Base-by-base conservation (phyloP, 2,113 vertebrate species). In the Crotophaga sulcirostris region DNA sequence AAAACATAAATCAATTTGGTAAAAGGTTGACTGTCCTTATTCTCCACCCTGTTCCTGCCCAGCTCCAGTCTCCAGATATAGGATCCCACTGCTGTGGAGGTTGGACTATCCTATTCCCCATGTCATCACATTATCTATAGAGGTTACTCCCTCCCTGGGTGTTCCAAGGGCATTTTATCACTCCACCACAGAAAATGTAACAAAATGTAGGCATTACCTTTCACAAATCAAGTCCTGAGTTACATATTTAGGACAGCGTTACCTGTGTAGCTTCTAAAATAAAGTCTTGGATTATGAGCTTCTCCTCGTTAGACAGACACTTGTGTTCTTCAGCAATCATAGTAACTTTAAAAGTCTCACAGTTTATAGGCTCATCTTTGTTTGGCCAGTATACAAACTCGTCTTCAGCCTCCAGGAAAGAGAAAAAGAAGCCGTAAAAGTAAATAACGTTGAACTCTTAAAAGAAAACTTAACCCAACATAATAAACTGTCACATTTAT, bases 221-320 rank as follows among this genome's bases (percentile, higher is more conserved):
- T 47, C 76, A 79, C 40, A 96, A 82, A 92, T 74, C 49, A 84
- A 91, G 74, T 81, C 33, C 67, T 10, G 52, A 81, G 52, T 90
- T 93, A 56, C 10, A 56, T 28, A 56, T 74, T 95, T 93, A 87
- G 55, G 56, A 74, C 25, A 88, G 11, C 18, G 54, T 90, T 98
- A 99, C 99, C 98, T 99, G 98, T 67, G 98, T 98, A 45, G 99
- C 98, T 97, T 99, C 98, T 96, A 99, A 98, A 56, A 98, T 97
- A 73, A 99, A 99, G 76, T 99, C 99, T 96, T 99, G 99, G 76
- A 99, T 98, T 83, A 98, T 97, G 79, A 99, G 96, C 87, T 98
- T 98, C 96, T 99, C 99, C 96, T 99, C 99, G 0, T 99, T 99
- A 76, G 99, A 98, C 72, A 99, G 96, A 96, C 99, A 99, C 75